Conservation (phyloP, 2,888 invertebrate species). For the Boloria selene region DNA sequence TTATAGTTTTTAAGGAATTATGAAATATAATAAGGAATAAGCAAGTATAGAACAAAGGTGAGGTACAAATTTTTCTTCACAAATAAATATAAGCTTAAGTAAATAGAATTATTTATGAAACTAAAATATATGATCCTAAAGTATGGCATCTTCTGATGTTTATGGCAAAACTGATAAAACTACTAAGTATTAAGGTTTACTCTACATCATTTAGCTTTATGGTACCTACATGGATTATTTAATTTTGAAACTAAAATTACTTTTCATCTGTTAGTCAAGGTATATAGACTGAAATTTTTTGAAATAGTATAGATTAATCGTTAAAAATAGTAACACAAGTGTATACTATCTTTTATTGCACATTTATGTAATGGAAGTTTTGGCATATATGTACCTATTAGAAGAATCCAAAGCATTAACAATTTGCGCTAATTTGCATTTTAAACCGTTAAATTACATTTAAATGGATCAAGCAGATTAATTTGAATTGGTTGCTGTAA, state of each 20-base stretch:
- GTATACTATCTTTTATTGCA: too few species aligned
- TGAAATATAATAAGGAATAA: slow-evolving; percentile 45
- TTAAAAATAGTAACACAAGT: too few species aligned
- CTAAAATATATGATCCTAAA: slow-evolving; percentile 56
- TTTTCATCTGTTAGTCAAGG: not conserved
- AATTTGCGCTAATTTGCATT: too few species aligned
- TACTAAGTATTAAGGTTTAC: slow-evolving; percentile 25
- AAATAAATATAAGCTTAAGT: slow-evolving; percentile 59
- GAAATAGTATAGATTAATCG: not conserved
- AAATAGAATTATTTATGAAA: slow-evolving; percentile 51
- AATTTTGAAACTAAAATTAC: not conserved
- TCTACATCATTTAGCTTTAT: slow-evolving; percentile 18
- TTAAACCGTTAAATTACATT: too few species aligned
- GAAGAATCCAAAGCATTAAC: too few species aligned
- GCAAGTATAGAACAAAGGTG: slow-evolving; percentile 59
- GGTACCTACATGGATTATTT: not conserved
- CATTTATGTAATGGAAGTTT: too few species aligned
- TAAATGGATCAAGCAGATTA: too few species aligned
- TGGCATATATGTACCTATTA: too few species aligned
- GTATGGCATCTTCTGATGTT: slow-evolving; percentile 77
- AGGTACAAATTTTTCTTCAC: slow-evolving; percentile 54
- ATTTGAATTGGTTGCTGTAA: too few species aligned
- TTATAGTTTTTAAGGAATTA: slow-evolving; percentile 49
- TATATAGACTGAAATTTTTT: slow-evolving; percentile 5
- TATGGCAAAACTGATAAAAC: slow-evolving; percentile 66